phyloP scores from a whole-genome alignment of 1,140 invertebrate genomes.

The Zaprionus inermis region DNA sequence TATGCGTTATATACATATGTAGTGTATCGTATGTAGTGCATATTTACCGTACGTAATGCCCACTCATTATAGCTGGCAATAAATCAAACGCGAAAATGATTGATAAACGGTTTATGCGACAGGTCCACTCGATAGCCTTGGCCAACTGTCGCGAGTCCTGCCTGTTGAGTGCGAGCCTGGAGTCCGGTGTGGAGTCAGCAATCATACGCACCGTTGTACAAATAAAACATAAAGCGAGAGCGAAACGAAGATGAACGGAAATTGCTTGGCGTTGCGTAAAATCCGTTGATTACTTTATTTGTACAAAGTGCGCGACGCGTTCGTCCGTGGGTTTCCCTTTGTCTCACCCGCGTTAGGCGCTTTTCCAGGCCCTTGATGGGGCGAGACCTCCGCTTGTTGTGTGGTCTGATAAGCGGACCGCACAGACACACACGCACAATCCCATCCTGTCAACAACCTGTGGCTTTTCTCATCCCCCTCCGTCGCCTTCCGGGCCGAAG shows the following conservation, averaged over 20 bases:
- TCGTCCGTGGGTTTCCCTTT: constrained; percentile 32
- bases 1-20: constrained; percentile 40
- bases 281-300: constrained; percentile 83
- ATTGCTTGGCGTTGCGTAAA: constrained; percentile 69
- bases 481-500: not conserved
- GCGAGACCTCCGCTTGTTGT: constrained; percentile 33
- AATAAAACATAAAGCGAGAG: constrained; percentile 18
- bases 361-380: not conserved
- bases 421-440: not conserved
- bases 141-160: constrained; percentile 25
- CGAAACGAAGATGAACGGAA: constrained; percentile 42
- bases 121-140: constrained; percentile 16
- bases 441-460: constrained; percentile 54
- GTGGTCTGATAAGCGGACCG: constrained; percentile 60
- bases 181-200: constrained; percentile 30
- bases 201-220: constrained; percentile 64
- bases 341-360: constrained; percentile 27
- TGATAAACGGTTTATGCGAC: constrained; percentile 63
- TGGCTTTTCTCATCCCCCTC: constrained; percentile 38
- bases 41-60: constrained; percentile 16
- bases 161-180: constrained; percentile 15
- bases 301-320: constrained; percentile 53
- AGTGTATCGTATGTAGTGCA: constrained; percentile 29
- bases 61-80: constrained; percentile 54
- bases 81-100: constrained; percentile 77